Conservation (phyloP, 2,888 invertebrate genomes). For the Drosophila macrothrix region DNA sequence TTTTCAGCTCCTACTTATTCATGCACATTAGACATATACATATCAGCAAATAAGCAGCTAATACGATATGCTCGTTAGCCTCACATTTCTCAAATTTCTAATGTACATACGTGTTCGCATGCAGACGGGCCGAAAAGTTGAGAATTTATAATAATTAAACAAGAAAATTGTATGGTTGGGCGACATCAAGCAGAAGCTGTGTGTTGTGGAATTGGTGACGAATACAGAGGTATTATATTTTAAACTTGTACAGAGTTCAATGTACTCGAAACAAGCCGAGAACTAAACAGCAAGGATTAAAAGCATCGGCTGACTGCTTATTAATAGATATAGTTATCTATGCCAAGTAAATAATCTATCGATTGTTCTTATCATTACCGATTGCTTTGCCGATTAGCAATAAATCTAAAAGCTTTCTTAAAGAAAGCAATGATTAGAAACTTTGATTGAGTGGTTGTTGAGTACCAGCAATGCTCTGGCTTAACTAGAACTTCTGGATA, state of each 20-base stretch:
- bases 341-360: background rate
- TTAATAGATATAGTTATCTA: background rate
- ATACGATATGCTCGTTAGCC: slow-evolving; percentile 33
- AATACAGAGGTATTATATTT: slow-evolving; percentile 8
- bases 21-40: slow-evolving; percentile 68
- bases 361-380: background rate
- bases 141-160: slow-evolving; percentile 44
- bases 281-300: background rate
- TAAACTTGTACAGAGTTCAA: slow-evolving; percentile 17
- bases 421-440: background rate
- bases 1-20: slow-evolving; percentile 35
- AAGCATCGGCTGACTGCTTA: background rate
- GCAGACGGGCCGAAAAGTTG: slow-evolving; percentile 9
- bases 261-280: slow-evolving; percentile 1
- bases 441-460: background rate
- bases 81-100: slow-evolving; percentile 5
- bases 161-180: slow-evolving; percentile 15
- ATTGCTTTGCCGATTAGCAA: background rate
- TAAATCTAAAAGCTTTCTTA: background rate
- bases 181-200: slow-evolving; percentile 13
- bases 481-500: background rate
- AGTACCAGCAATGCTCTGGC: background rate
- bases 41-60: slow-evolving; percentile 63
- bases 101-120: slow-evolving; percentile 6
- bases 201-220: background rate